Evolutionary conservation across 2,888 invertebrate species (phyloP).

Genomic region (Dinocampus coccinellae): DNA sequence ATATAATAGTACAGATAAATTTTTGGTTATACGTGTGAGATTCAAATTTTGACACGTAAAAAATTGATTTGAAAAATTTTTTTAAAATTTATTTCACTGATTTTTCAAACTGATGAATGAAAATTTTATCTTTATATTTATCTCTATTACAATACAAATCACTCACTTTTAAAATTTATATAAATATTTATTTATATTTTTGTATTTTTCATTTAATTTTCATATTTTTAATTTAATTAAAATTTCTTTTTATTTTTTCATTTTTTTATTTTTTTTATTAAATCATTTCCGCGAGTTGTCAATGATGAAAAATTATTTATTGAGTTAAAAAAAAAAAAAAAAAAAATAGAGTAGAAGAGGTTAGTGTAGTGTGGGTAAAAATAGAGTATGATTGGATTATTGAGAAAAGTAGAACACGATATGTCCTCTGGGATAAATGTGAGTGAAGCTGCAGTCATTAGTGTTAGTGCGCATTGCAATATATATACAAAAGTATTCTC

Average conservation of each 20-base stretch:
- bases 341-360: background rate
- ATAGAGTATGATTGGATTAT: conserved; percentile 34
- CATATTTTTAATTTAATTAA: background rate
- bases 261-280: background rate
- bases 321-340: background rate
- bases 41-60: too few relatives aligned
- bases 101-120: too few relatives aligned
- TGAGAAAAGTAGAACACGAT: conserved; percentile 14
- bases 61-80: too few relatives aligned
- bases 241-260: background rate
- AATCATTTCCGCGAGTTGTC: background rate
- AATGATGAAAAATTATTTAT: background rate
- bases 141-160: too few relatives aligned
- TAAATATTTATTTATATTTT: too few relatives aligned
- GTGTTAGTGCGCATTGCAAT: background rate
- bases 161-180: too few relatives aligned
- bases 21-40: too few relatives aligned
- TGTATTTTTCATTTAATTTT: too few relatives aligned
- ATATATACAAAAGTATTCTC: conserved; percentile 2
- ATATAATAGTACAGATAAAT: too few relatives aligned
- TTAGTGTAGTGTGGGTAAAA: background rate
- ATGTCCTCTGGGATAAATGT: conserved; percentile 16
- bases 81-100: too few relatives aligned
- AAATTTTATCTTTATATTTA: too few relatives aligned
- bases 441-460: conserved; percentile 4